Conservation (phyloP, 2,113 vertebrate genomes). For the Tauraco erythrolophus region DNA sequence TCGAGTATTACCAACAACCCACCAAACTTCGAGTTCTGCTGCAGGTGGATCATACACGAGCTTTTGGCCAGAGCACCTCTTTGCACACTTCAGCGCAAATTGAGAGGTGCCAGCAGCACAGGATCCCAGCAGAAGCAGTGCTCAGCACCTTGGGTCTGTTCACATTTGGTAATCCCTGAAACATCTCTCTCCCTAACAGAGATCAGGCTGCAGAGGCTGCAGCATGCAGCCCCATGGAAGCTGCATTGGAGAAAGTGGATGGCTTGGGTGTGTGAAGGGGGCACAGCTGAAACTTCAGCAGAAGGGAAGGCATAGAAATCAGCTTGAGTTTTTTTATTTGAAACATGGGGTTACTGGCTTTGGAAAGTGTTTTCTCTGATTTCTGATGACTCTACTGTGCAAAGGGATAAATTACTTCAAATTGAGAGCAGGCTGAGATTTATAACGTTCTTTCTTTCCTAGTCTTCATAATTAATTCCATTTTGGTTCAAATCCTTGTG, state of each 20-base stretch:
- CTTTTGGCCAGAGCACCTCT: not conserved
- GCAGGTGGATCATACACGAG: not conserved
- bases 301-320: not conserved
- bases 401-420: not conserved
- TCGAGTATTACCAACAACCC: not conserved
- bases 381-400: not conserved
- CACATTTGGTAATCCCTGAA: not conserved
- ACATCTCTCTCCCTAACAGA: not conserved
- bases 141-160: not conserved
- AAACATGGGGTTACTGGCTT: not conserved
- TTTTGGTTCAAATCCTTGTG: not conserved
- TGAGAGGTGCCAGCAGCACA: not conserved
- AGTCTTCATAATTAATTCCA: not conserved
- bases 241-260: not conserved
- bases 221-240: not conserved
- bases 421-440: not conserved
- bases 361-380: not conserved
- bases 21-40: not conserved
- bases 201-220: not conserved
- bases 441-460: not conserved
- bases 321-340: not conserved
- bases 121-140: not conserved
- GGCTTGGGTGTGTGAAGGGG: not conserved
- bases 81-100: accelerated
- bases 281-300: not conserved